Conservation (phyloP, 2,888 invertebrate genomes). For the Microchrysa polita region DNA sequence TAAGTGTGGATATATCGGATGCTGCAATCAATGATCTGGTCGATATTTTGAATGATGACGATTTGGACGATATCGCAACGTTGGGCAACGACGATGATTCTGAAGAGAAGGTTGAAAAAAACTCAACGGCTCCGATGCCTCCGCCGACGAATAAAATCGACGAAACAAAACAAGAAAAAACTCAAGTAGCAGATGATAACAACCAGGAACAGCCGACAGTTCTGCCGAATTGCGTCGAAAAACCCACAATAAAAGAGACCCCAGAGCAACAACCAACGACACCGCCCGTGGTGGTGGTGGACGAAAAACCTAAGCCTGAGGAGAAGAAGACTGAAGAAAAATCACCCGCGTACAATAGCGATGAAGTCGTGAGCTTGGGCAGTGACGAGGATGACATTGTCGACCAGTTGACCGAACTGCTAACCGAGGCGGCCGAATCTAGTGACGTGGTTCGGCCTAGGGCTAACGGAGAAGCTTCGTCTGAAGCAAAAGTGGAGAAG, state of each 20-base stretch:
- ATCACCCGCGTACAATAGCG: conserved; percentile 18
- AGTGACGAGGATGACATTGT: conserved; percentile 32
- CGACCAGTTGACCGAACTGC: conserved; percentile 33
- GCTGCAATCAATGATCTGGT: conserved; percentile 39
- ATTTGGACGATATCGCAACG: conserved; percentile 9
- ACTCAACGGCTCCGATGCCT: not conserved
- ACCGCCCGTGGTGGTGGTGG: not conserved
- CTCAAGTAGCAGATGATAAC: not conserved
- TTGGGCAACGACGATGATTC: conserved; percentile 3
- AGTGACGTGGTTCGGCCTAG: conserved; percentile 7
- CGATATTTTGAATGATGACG: conserved; percentile 38
- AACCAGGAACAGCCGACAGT: too few species aligned
- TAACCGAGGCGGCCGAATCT: conserved; percentile 16
- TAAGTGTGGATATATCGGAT: conserved; percentile 26
- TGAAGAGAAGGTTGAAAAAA: conserved; percentile 5
- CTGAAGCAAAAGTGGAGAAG: not conserved
- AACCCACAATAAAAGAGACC: too few species aligned
- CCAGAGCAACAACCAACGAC: not conserved
- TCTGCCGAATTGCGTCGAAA: too few species aligned
- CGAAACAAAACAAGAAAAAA: too few species aligned
- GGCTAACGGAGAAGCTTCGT: not conserved
- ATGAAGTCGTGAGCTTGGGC: conserved; percentile 17
- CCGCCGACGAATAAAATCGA: not conserved
- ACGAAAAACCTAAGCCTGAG: not conserved
- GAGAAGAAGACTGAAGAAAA: conserved; percentile 29